phyloP scores from a whole-genome alignment of 2,113 vertebrate genomes.

The Apistogramma diplotaenia region DNA sequence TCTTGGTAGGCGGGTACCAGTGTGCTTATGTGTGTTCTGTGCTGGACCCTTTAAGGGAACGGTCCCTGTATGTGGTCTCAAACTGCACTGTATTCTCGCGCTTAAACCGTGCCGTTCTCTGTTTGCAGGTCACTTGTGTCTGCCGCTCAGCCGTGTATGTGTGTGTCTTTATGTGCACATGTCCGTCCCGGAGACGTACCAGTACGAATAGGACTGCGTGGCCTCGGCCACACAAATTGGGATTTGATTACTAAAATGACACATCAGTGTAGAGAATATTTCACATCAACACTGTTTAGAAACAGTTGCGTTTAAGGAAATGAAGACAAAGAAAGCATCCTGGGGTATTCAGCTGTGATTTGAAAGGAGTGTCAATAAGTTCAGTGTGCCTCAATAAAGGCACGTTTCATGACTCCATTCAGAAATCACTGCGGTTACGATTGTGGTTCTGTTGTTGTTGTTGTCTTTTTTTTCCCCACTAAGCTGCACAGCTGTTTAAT shows the following conservation, averaged over 20 bases:
- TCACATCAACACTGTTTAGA: too few species aligned
- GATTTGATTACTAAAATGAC: not conserved
- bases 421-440: not conserved
- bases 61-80: not conserved
- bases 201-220: not conserved
- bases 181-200: not conserved
- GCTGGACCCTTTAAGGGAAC: not conserved
- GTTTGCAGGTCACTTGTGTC: constrained; percentile 15
- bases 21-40: constrained; percentile 33
- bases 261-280: not conserved
- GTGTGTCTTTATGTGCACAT: not conserved
- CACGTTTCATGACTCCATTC: not conserved
- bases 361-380: not conserved
- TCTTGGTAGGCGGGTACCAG: constrained; percentile 1
- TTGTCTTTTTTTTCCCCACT: not conserved
- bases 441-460: not conserved
- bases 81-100: constrained; percentile 13
- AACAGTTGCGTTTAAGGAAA: too few species aligned
- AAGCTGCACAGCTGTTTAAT: not conserved
- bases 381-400: not conserved
- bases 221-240: not conserved
- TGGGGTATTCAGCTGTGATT: not conserved
- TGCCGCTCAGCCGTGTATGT: not conserved
- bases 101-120: not conserved
- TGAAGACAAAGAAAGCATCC: not conserved